Evolutionary conservation across 2,888 invertebrate genomes (phyloP).

Genomic region (Danaus chrysippus): DNA sequence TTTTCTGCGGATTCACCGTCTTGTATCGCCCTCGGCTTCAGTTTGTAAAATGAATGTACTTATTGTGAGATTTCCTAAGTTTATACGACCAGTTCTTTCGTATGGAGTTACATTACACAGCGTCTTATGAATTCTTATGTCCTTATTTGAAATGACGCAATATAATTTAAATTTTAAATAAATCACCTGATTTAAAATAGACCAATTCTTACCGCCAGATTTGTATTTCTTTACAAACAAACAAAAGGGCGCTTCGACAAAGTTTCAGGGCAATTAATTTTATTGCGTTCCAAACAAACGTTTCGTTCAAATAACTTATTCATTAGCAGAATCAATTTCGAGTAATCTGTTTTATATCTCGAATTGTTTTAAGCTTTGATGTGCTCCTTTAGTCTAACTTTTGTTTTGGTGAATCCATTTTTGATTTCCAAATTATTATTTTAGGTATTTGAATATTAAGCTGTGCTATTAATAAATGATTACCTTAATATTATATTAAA

Average conservation of each 20-base stretch:
- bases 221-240: conserved; percentile 15
- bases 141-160: background rate
- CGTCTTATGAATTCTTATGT: background rate
- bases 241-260: conserved; percentile 21
- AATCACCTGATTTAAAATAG: no score
- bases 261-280: conserved; percentile 35
- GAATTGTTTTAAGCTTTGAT: conserved; percentile 28
- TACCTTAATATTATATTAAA: no score
- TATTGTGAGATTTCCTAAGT: conserved; percentile 13
- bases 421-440: conserved; percentile 8
- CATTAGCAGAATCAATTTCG: conserved; percentile 37
- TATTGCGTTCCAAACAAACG: conserved; percentile 31
- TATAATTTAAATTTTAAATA: background rate
- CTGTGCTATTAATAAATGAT: no score
- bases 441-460: background rate
- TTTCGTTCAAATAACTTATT: conserved; percentile 36
- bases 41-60: conserved; percentile 22
- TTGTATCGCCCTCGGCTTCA: conserved; percentile 26
- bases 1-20: conserved; percentile 33
- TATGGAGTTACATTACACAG: background rate
- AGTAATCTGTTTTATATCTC: conserved; percentile 34
- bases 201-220: conserved; percentile 13
- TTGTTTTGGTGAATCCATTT: conserved; percentile 23
- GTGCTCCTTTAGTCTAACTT: conserved; percentile 25
- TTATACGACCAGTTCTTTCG: conserved; percentile 3